Percentiles rank a stretch among this genome's conserved stretches.
Conservation (phyloP, 2,888 invertebrate genomes). For the Caenorhabditis auriculariae region DNA sequence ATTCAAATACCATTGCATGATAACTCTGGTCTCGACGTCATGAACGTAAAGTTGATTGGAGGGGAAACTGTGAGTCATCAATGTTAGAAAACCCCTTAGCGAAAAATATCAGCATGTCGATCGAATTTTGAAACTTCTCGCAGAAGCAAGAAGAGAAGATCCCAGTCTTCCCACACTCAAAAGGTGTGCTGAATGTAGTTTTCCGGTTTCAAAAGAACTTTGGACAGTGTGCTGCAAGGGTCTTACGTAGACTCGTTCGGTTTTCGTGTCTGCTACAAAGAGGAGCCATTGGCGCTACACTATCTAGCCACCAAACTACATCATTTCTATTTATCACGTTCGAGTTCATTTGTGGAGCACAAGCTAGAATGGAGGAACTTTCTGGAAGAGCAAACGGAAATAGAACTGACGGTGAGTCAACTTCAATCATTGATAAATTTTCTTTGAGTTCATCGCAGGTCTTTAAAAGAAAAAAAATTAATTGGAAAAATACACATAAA, state of each 20-base stretch:
- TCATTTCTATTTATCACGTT: constrained; percentile 33
- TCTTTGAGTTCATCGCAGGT: too few species aligned
- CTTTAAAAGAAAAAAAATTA: too few species aligned
- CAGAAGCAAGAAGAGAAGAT: constrained; percentile 66
- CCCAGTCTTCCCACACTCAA: constrained; percentile 68
- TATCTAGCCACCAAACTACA: constrained; percentile 68
- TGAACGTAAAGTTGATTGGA: constrained; percentile 67
- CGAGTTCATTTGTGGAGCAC: constrained; percentile 63
- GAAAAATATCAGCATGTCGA: constrained; percentile 65
- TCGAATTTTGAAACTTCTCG: constrained; percentile 65
- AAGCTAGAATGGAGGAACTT: constrained; percentile 65
- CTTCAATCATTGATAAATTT: not conserved
- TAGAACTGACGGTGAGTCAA: constrained; percentile 18
- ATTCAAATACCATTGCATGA: constrained; percentile 67
- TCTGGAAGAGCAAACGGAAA: constrained; percentile 55
- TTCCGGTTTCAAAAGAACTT: not conserved
- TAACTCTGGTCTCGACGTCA: constrained; percentile 64
- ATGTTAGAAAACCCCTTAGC: not conserved
- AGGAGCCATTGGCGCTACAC: constrained; percentile 66
- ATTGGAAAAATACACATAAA: constrained; percentile 3
- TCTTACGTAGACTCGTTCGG: constrained; percentile 68
- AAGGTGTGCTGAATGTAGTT: constrained; percentile 60
- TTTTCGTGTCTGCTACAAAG: constrained; percentile 66
- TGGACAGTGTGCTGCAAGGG: constrained; percentile 29
- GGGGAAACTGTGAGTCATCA: constrained; percentile 67